Evolutionary conservation across 2,888 invertebrate genomes (phyloP).

Genomic region (Odontocolon sp.): DNA sequence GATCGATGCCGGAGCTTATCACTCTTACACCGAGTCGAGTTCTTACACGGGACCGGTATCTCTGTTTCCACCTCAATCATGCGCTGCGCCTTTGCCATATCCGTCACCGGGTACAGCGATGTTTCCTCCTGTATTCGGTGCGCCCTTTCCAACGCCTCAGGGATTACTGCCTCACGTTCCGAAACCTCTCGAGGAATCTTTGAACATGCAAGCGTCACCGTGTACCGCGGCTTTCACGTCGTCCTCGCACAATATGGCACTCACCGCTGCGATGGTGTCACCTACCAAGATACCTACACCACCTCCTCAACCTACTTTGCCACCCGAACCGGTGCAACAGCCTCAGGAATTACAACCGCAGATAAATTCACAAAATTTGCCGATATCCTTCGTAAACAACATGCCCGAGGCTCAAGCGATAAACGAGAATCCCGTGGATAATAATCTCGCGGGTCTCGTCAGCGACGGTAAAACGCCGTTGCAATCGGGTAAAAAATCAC

Average conservation of each 20-base stretch:
- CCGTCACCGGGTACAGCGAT: constrained; percentile 86
- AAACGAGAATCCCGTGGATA: constrained; percentile 19
- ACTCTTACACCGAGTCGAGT: constrained; percentile 76
- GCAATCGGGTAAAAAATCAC: constrained; percentile 82
- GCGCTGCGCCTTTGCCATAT: constrained; percentile 84
- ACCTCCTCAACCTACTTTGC: constrained; percentile 75
- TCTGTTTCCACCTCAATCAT: constrained; percentile 83
- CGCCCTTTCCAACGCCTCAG: constrained; percentile 83
- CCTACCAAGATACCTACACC: constrained; percentile 82
- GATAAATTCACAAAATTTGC: constrained; percentile 48
- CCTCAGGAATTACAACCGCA: constrained; percentile 29
- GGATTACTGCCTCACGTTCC: constrained; percentile 82
- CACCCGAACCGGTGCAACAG: constrained; percentile 41
- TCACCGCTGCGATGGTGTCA: constrained; percentile 91
- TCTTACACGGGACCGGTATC: constrained; percentile 84
- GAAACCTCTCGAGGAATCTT: constrained; percentile 82
- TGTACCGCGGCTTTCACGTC: constrained; percentile 91
- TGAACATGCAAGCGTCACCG: constrained; percentile 82
- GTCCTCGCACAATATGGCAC: constrained; percentile 90
- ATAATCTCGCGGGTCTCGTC: neutral
- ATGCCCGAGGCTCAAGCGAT: constrained; percentile 54
- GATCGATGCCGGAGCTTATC: constrained; percentile 80
- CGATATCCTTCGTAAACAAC: constrained; percentile 56
- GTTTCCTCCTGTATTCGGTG: constrained; percentile 84
- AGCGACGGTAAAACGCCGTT: constrained; percentile 37